Percentiles rank a stretch among this genome's conserved stretches.
Conservation (phyloP, 2,888 invertebrate species). For the Bursaphelenchus okinawaensis region DNA sequence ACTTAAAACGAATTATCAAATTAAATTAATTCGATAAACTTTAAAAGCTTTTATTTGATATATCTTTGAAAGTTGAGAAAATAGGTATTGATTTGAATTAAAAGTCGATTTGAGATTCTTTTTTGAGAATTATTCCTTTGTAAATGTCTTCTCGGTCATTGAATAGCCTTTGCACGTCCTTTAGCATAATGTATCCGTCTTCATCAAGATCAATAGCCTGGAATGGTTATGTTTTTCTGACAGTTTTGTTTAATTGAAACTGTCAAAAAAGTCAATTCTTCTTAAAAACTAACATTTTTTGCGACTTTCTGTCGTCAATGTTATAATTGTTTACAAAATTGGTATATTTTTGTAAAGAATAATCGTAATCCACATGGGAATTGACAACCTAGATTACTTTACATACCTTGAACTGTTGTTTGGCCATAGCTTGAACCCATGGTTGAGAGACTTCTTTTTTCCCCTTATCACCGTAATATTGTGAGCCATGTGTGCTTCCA, state of each 20-base stretch:
- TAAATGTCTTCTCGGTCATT: slow-evolving; percentile 17
- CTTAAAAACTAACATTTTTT: no score
- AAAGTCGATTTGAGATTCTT: slow-evolving; percentile 11
- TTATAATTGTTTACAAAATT: no score
- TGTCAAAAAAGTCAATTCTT: no score
- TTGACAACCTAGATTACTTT: neutral
- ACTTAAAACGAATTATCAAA: no score
- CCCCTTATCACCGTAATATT: slow-evolving; percentile 15
- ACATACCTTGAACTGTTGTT: slow-evolving; percentile 21
- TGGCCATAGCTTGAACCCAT: slow-evolving; percentile 19
- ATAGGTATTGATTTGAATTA: no score
- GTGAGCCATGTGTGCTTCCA: slow-evolving; percentile 13
- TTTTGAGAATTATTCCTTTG: slow-evolving; percentile 19
- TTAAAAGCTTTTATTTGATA: no score
- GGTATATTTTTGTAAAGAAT: no score
- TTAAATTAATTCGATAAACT: no score
- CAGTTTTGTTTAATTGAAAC: no score
- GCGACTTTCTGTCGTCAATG: no score
- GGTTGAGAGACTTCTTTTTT: slow-evolving; percentile 13
- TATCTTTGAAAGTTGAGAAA: no score
- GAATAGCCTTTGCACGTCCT: slow-evolving; percentile 34
- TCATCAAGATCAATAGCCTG: slow-evolving; percentile 40
- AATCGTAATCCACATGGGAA: neutral
- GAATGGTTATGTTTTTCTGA: no score
- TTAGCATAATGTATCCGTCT: slow-evolving; percentile 44